A percentile compares a stretch with the other conserved stretches of the same genome.
These are phyloP conservation scores for Balearica regulorum DNA, from an alignment of 2,797 vertebrate genomes.

Conservation along the genomic window DNA sequence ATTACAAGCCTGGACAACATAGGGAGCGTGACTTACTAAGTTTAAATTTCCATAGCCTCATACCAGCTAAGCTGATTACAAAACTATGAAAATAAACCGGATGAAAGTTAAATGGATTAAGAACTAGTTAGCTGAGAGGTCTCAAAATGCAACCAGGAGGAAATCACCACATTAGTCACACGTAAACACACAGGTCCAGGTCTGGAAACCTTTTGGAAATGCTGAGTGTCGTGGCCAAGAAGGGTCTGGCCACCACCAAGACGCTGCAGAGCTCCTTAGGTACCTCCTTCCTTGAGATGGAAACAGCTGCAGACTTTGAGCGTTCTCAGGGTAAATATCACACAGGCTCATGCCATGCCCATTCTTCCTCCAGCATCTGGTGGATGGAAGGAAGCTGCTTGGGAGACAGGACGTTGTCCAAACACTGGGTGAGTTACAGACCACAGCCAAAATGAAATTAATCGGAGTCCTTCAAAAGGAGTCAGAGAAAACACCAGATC, in stretches of 20 bases:
- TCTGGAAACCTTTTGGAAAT: neutral
- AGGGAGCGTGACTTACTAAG: neutral
- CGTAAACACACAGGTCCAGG: neutral
- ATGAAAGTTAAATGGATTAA: neutral
- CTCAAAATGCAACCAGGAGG: neutral
- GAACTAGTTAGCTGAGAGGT: neutral
- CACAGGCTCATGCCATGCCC: fast-evolving
- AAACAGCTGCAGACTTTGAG: neutral
- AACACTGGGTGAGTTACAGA: fast-evolving
- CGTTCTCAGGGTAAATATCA: fast-evolving
- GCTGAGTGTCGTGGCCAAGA: neutral
- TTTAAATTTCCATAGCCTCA: neutral
- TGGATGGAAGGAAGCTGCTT: neutral
- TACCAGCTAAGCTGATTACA: neutral
- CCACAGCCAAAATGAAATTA: neutral
- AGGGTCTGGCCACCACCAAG: neutral
- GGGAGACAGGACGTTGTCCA: neutral
- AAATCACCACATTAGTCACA: neutral
- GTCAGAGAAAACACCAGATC: neutral
- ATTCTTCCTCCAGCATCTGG: neutral
- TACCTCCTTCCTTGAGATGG: neutral
- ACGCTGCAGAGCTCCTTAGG: neutral
- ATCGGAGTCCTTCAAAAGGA: neutral
- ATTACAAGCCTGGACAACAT: neutral
- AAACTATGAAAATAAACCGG: neutral